Conservation (phyloP, 2,888 invertebrate species). For the Artemia sp. region DNA sequence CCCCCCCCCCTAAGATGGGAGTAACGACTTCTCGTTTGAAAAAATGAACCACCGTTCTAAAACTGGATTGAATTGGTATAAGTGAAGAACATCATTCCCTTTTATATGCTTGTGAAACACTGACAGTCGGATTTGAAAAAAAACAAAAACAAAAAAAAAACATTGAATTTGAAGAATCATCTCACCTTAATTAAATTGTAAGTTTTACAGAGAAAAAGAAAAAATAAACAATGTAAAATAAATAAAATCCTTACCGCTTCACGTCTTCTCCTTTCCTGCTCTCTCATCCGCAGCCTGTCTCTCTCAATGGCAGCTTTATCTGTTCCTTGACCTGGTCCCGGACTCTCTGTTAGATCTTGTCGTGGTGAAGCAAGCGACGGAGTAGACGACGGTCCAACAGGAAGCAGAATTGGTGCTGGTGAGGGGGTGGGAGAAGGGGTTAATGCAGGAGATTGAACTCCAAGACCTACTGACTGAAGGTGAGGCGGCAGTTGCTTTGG, state of each 20-base stretch:
- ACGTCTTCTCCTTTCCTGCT: constrained; percentile 73
- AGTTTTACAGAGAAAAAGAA: no score
- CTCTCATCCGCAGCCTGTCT: constrained; percentile 51
- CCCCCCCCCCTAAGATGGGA: no score
- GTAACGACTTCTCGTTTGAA: no score
- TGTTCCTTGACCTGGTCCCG: constrained; percentile 19
- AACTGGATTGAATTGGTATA: no score
- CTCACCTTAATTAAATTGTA: no score
- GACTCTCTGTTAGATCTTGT: constrained; percentile 25
- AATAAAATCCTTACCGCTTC: constrained; percentile 60
- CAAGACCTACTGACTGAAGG: not conserved
- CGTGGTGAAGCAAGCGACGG: constrained; percentile 18
- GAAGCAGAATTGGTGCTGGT: not conserved
- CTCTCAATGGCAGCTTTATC: constrained; percentile 53
- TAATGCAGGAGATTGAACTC: constrained; percentile 1
- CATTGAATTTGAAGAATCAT: no score
- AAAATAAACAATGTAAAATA: not conserved
- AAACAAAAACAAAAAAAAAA: no score
- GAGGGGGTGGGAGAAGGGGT: constrained; percentile 10
- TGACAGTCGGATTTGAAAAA: no score
- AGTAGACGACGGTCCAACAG: not conserved
- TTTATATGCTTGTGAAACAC: no score
- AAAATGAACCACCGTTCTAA: no score
- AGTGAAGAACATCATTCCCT: no score
- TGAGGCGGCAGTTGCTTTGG: constrained; percentile 11